These are phyloP conservation scores for Pseudomugil gertrudae DNA, from an alignment of 2,797 vertebrate species.

Conservation along the genomic window DNA sequence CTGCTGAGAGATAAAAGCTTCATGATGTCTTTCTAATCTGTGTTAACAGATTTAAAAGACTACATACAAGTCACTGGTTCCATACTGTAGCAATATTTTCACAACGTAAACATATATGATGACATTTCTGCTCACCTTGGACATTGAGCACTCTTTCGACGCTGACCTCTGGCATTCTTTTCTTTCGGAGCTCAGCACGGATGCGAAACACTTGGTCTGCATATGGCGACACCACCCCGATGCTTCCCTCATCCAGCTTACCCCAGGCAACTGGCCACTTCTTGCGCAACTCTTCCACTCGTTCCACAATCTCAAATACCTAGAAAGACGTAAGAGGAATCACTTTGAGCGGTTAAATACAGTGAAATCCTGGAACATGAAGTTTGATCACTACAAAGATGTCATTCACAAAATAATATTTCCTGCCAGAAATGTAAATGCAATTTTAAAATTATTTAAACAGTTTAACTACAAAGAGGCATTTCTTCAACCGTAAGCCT, in stretches of 20 bases:
- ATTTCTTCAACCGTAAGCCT: no score
- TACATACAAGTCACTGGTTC: background rate
- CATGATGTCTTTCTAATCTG: background rate
- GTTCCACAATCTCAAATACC: slow-evolving; percentile 99
- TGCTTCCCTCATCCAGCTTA: slow-evolving; percentile 96
- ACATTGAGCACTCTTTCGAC: slow-evolving; percentile 98
- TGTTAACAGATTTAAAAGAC: background rate
- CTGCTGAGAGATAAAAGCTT: background rate
- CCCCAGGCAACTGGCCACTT: slow-evolving; percentile 99
- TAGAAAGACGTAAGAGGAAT: slow-evolving; percentile 49
- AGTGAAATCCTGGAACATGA: background rate
- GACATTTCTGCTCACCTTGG: slow-evolving; percentile 87
- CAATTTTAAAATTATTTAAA: no score
- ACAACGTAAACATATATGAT: no score
- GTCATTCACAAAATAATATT: background rate
- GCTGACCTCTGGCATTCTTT: slow-evolving; percentile 95
- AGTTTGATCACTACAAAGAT: background rate
- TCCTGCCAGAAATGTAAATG: no score
- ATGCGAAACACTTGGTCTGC: slow-evolving; percentile 98
- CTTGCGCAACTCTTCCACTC: slow-evolving; percentile 95
- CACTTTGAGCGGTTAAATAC: no score
- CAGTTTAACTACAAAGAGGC: no score
- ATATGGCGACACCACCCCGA: slow-evolving; percentile 97
- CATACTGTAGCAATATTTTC: background rate
- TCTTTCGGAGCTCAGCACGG: slow-evolving; percentile 96